These are phyloP conservation scores for Xyrichtys novacula DNA, from an alignment of 2,797 vertebrate species.

Conservation along the genomic window DNA sequence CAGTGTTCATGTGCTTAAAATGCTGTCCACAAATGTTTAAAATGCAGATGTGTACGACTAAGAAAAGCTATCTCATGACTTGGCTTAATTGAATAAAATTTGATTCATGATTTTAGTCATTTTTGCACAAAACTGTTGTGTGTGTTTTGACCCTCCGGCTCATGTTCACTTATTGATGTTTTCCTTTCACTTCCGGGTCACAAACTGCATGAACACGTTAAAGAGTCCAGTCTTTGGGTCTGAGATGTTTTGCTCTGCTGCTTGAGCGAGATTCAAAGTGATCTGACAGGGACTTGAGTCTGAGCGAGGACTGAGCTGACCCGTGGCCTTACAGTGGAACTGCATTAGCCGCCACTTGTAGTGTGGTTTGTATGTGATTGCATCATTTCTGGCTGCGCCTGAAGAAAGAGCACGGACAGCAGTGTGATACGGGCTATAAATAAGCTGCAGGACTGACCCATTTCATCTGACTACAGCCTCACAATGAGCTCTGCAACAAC, in stretches of 20 bases:
- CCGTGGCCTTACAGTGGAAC: conserved; percentile 36
- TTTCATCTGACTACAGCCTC: conserved; percentile 40
- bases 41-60: too few species aligned
- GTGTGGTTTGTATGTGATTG: conserved; percentile 46
- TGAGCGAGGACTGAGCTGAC: conserved; percentile 41
- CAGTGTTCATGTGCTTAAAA: too few species aligned
- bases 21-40: too few species aligned
- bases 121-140: neutral
- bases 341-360: conserved; percentile 46
- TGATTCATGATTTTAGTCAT: too few species aligned
- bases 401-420: conserved; percentile 36
- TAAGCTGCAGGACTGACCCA: conserved; percentile 53
- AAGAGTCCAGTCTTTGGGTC: neutral
- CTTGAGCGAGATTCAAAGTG: conserved; percentile 5
- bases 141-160: neutral
- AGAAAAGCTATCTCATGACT: too few species aligned
- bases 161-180: conserved; percentile 13
- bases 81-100: too few species aligned
- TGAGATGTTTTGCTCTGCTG: neutral
- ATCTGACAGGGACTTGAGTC: conserved; percentile 27
- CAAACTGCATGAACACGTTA: neutral
- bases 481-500: conserved; percentile 21
- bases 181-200: neutral
- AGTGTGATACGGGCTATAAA: conserved; percentile 54
- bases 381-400: conserved; percentile 50